Percentiles rank a stretch among this genome's conserved stretches.
These are phyloP conservation scores for Nyctibius bracteatus DNA, from an alignment of 2,113 vertebrate species.

Conservation along the genomic window DNA sequence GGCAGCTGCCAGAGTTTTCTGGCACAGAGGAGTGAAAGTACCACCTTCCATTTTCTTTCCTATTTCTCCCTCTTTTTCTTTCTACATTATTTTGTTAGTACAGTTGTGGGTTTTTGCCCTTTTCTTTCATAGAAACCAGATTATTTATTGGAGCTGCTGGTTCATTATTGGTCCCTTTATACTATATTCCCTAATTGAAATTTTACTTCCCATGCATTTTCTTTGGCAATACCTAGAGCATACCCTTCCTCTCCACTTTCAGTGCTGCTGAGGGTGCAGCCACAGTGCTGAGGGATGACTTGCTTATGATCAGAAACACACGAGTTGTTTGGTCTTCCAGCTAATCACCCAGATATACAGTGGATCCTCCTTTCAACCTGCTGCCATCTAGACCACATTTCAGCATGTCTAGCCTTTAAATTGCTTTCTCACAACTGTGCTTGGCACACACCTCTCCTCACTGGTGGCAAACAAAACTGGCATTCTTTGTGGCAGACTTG, in stretches of 20 bases:
- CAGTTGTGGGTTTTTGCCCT: fast-evolving
- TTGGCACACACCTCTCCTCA: neutral
- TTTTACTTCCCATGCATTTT: neutral
- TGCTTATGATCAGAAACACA: neutral
- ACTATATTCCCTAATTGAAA: neutral
- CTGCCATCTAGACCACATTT: neutral
- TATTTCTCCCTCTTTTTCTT: neutral
- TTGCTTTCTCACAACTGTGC: neutral
- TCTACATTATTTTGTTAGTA: neutral
- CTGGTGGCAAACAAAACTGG: neutral
- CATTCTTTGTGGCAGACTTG: neutral
- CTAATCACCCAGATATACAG: neutral
- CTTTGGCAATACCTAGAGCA: neutral
- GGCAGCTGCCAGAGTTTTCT: neutral
- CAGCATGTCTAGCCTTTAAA: neutral
- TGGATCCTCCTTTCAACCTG: neutral
- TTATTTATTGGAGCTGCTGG: neutral
- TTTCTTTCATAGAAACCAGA: neutral
- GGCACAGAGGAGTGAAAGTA: neutral
- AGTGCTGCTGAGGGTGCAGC: neutral
- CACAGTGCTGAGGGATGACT: neutral
- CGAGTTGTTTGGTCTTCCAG: neutral
- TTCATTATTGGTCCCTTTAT: neutral
- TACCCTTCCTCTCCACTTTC: neutral
- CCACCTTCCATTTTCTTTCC: neutral